Base-by-base conservation (phyloP, 2,888 invertebrate genomes). In the Plagiodera versicolora region DNA sequence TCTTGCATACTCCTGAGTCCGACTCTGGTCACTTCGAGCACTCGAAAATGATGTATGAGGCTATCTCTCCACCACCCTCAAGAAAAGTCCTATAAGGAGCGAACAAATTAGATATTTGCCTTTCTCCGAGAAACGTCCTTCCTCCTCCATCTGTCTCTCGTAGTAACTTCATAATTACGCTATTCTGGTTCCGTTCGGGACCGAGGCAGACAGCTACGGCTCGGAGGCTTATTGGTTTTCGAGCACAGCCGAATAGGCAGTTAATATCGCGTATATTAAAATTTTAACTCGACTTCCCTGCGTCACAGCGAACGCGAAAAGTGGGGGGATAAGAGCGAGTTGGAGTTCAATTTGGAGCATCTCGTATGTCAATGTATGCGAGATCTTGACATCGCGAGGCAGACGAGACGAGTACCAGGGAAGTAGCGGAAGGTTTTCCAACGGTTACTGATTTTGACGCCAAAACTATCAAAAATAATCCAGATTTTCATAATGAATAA, bases 321-420 rank as follows among this genome's bases (percentile, higher is more conserved):
- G 28, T 48, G 56, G 61, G 32, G 54, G 64, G 51, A 39, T 54
- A 58, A 47, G 19, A 52, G 50, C 45, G 64, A 65, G 66, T 66
- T 67, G 59, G 62, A 64, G 68, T 70, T 72, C 71, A 74, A 70
- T 74, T 73, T 72, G 65, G 70, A 72, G 64, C 70, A 68, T 72
- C 74, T 74, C 74, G 71, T 75, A 75, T 75, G 74, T 75, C 75
- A 75, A 76, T 73, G 74, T 70, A 70, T 70, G 71, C 66, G 64
- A 71, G 72, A 71, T 72, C 72, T 67, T 24, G 24, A 24, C 3
- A 24, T 24, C 24, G 63, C 63, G 68, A 72, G 60, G 66, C 72
- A 69, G n/a, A n/a, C n/a, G n/a, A n/a, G n/a, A n/a, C n/a, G n/a
- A n/a, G n/a, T n/a, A n/a, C n/a, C n/a, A n/a, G n/a, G n/a, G n/a